Percentiles rank a stretch among this genome's conserved stretches.
These are phyloP conservation scores for Agonopterix arenella DNA, from an alignment of 2,888 invertebrate genomes.

Conservation along the genomic window DNA sequence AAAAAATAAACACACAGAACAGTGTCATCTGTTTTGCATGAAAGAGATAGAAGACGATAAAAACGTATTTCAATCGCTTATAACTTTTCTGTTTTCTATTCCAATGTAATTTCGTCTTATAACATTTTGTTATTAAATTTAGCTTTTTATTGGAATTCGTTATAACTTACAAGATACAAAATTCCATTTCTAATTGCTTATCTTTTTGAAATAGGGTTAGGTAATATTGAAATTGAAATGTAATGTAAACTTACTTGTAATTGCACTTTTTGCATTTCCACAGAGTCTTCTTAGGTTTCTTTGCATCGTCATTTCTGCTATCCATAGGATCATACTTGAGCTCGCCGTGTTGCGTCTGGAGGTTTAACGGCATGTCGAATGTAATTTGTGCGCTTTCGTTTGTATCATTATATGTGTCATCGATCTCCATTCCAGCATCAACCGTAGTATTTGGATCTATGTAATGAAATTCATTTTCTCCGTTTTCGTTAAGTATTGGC, in stretches of 20 bases:
- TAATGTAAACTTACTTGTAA: conserved; percentile 81
- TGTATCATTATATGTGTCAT: conserved; percentile 70
- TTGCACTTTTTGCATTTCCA: conserved; percentile 96
- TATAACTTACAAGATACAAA: too few species aligned
- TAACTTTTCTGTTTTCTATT: too few species aligned
- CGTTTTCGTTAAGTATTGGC: conserved; percentile 75
- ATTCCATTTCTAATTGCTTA: too few species aligned
- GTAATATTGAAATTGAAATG: neutral
- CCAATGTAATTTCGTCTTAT: too few species aligned
- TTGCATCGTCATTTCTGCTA: conserved; percentile 42
- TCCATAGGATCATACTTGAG: conserved; percentile 40
- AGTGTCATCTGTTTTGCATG: too few species aligned
- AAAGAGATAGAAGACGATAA: too few species aligned
- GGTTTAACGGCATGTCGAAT: conserved; percentile 77
- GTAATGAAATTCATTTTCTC: conserved; percentile 68
- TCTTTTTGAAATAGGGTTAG: neutral
- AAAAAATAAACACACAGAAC: too few species aligned
- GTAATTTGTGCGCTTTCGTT: conserved; percentile 50
- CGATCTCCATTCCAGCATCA: conserved; percentile 62
- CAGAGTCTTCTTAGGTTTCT: conserved; percentile 82
- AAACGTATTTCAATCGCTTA: too few species aligned
- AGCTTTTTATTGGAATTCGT: too few species aligned
- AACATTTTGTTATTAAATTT: too few species aligned
- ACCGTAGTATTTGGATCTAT: conserved; percentile 49
- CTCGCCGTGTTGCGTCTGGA: conserved; percentile 59